phyloP scores from a whole-genome alignment of 30 jellyfish, hydroid and myxozoan species.

The Cassiopea andromeda region DNA sequence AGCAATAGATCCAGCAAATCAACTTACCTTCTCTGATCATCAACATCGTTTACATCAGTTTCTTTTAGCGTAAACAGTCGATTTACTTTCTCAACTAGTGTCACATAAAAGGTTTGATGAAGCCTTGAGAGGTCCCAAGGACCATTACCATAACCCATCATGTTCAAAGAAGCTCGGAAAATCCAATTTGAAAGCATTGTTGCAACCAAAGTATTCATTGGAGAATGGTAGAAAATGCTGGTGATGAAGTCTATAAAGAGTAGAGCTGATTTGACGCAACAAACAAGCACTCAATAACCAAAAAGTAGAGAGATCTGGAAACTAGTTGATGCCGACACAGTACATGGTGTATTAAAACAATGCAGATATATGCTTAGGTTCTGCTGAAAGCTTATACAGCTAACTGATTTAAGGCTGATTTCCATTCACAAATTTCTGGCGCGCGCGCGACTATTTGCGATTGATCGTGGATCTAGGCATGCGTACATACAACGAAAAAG shows the following conservation, averaged over 20 bases:
- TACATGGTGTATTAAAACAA: no score
- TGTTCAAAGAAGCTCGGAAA: conserved; percentile 10
- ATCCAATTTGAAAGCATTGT: conserved; percentile 3
- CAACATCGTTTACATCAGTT: conserved; percentile 16
- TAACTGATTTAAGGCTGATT: no score
- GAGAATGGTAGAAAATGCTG: not conserved
- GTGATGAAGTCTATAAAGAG: not conserved
- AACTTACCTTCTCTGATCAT: conserved; percentile 31
- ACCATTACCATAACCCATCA: conserved; percentile 14
- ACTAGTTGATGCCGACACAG: not conserved
- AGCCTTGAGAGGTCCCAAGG: conserved; percentile 43
- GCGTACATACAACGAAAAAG: no score
- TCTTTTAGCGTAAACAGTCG: conserved; percentile 1
- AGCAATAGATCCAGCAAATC: not conserved
- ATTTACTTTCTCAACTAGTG: not conserved
- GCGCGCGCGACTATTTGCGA: no score
- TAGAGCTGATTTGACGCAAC: not conserved
- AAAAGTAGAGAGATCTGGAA: not conserved
- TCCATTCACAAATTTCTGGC: no score
- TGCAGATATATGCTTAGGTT: no score
- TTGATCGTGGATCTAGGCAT: no score
- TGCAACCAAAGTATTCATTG: conserved; percentile 1
- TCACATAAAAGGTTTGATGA: conserved; percentile 19
- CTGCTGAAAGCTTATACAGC: no score
- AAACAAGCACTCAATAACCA: not conserved